Evolutionary conservation across 2,888 invertebrate species (phyloP).

Genomic region (Galerucella nymphaeae): DNA sequence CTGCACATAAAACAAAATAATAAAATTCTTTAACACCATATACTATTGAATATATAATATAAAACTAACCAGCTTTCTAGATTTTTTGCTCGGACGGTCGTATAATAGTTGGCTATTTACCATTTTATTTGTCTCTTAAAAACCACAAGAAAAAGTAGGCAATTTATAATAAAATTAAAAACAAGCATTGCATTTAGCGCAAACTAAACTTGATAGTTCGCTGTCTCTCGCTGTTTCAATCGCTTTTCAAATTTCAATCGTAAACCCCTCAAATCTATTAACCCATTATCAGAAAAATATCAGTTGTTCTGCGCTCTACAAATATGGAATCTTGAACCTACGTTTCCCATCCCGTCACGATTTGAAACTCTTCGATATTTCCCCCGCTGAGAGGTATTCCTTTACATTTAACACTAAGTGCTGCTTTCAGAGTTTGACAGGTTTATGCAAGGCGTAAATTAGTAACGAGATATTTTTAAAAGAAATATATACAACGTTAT

Average conservation of each 20-base stretch:
- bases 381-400: not conserved
- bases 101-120: too few species aligned
- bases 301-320: not conserved
- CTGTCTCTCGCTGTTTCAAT: not conserved
- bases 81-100: too few species aligned
- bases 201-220: not conserved
- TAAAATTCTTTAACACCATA: too few species aligned
- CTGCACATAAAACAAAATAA: too few species aligned
- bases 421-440: not conserved
- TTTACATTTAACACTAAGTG: constrained; percentile 9
- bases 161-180: too few species aligned
- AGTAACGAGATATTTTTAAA: constrained; percentile 2
- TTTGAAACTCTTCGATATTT: constrained; percentile 3
- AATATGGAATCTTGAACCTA: constrained; percentile 4
- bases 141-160: too few species aligned
- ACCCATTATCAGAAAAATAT: constrained; percentile 1
- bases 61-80: too few species aligned
- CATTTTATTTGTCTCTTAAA: too few species aligned
- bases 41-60: too few species aligned
- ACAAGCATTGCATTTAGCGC: not conserved
- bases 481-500: not conserved
- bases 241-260: constrained; percentile 2
- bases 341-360: not conserved
- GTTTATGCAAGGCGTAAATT: constrained; percentile 5
- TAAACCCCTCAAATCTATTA: not conserved